A percentile compares a stretch with the other conserved stretches of the same genome.
Evolutionary conservation across 2,888 invertebrate genomes (phyloP).

Genomic region (Eubasilissa splendida): DNA sequence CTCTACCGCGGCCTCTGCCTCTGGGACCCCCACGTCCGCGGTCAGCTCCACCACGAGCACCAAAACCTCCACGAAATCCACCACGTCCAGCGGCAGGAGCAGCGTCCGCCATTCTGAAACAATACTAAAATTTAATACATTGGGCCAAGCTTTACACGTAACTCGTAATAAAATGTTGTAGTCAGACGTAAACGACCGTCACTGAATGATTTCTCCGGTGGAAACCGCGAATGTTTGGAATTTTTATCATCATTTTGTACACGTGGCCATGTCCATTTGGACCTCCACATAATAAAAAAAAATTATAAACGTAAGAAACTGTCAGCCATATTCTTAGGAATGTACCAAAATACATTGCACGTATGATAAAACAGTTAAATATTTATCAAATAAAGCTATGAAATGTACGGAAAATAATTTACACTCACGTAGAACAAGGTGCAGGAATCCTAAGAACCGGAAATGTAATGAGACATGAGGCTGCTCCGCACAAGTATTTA

Average conservation of each 20-base stretch:
- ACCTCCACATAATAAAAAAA: background rate
- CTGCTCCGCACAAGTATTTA: constrained; percentile 17
- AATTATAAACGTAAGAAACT: background rate
- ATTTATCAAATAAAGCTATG: no score
- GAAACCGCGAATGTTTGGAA: constrained; percentile 68
- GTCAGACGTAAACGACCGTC: constrained; percentile 60
- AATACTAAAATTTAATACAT: background rate
- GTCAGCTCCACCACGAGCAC: constrained; percentile 80
- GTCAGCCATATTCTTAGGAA: no score
- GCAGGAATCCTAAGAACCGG: constrained; percentile 42
- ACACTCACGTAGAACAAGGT: constrained; percentile 52
- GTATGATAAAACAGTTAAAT: background rate
- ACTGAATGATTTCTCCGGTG: constrained; percentile 64
- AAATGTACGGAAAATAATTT: background rate
- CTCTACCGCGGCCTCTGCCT: constrained; percentile 86
- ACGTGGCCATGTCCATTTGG: constrained; percentile 32
- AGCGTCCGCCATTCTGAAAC: constrained; percentile 95
- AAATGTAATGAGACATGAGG: constrained; percentile 38
- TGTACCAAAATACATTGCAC: no score
- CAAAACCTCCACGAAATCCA: constrained; percentile 92
- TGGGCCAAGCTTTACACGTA: background rate
- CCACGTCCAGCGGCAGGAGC: constrained; percentile 97
- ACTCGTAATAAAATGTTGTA: background rate
- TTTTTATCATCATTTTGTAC: constrained; percentile 62
- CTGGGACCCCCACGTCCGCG: constrained; percentile 82